Evolutionary conservation across 1,140 invertebrate species (phyloP).

Genomic region (Heterodera carotae): DNA sequence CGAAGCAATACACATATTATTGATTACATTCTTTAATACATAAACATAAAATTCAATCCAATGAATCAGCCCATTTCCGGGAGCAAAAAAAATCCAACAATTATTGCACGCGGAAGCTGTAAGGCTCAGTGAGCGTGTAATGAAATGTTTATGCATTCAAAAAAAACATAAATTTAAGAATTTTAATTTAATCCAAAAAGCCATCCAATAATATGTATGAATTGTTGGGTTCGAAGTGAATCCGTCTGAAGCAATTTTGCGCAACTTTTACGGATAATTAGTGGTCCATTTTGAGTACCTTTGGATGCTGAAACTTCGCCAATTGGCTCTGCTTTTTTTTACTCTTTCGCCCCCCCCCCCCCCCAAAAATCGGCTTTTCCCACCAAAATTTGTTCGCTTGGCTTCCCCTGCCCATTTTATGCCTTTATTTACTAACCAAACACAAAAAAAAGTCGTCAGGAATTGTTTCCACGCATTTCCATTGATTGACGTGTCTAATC

Average conservation of each 20-base stretch:
- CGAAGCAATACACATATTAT: too few relatives aligned
- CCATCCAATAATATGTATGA: too few relatives aligned
- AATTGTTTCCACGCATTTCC: neutral
- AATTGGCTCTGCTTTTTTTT: neutral
- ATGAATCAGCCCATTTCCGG: neutral
- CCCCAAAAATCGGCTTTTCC: neutral
- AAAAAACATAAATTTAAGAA: too few relatives aligned
- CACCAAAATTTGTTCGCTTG: neutral
- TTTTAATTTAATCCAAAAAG: too few relatives aligned
- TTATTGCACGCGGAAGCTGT: neutral
- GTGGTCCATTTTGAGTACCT: neutral
- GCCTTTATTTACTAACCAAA: neutral
- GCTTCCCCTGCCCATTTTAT: neutral
- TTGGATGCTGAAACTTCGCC: neutral
- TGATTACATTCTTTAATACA: too few relatives aligned
- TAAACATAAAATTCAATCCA: neutral
- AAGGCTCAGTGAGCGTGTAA: too few relatives aligned
- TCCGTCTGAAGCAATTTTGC: slow-evolving; percentile 4
- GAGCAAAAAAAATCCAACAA: neutral
- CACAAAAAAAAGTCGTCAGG: neutral
- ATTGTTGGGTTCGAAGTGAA: neutral
- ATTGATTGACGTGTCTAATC: neutral
- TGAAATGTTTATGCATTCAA: too few relatives aligned
- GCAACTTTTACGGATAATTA: neutral
- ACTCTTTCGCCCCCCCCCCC: neutral